Percentiles rank a stretch among this genome's conserved stretches.
These are phyloP conservation scores for Corydoras sp. DNA, from an alignment of 2,113 vertebrate genomes.

Conservation along the genomic window DNA sequence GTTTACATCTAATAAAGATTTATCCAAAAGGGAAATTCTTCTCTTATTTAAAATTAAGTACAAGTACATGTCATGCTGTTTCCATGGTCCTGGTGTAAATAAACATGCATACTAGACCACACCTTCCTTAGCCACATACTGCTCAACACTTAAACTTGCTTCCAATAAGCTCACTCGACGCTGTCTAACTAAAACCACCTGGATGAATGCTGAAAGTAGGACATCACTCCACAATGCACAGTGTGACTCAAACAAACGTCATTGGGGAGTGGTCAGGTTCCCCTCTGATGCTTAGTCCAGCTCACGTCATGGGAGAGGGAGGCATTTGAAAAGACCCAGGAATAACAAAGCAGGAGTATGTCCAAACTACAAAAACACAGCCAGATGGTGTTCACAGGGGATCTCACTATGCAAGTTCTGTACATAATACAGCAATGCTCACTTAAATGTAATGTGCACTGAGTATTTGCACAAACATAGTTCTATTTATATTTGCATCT, in stretches of 20 bases:
- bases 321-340: neutral
- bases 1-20: neutral
- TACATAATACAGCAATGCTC: too few species aligned
- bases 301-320: neutral
- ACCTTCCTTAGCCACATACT: constrained; percentile 9
- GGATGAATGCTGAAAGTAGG: neutral
- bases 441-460: too few species aligned
- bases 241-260: constrained; percentile 6
- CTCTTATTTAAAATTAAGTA: neutral
- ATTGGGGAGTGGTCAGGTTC: neutral
- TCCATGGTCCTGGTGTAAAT: constrained; percentile 30
- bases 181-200: constrained; percentile 30
- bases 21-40: constrained; percentile 1
- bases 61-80: constrained; percentile 17
- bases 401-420: too few species aligned
- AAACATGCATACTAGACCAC: constrained; percentile 19
- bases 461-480: too few species aligned
- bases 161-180: constrained; percentile 30
- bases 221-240: constrained; percentile 2
- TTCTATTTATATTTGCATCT: too few species aligned
- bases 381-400: neutral
- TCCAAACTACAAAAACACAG: neutral
- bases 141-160: constrained; percentile 25
- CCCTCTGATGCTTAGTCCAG: neutral
- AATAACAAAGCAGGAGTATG: neutral